Evolutionary conservation across 1,140 invertebrate species (phyloP).

Genomic region (Rhynchophorus ferrugineus): DNA sequence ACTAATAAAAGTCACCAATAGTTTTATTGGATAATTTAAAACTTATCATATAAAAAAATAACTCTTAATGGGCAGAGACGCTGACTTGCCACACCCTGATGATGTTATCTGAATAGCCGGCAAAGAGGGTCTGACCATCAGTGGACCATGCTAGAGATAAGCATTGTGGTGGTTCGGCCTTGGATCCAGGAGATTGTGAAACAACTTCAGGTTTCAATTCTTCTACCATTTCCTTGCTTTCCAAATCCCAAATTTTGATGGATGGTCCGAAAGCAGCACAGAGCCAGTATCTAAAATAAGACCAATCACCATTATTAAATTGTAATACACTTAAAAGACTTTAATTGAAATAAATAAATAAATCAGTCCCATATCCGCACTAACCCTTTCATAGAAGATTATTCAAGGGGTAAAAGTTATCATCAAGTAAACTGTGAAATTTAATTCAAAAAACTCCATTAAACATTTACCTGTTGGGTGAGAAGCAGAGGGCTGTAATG

Average conservation of each 20-base stretch:
- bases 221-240: constrained; percentile 99
- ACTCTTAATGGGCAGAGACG: constrained; percentile 49
- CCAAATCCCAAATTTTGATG: constrained; percentile 99
- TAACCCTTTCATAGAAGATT: constrained; percentile 38
- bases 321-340: background rate
- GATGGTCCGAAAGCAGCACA: constrained; percentile 98
- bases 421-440: constrained; percentile 3
- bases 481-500: constrained; percentile 97
- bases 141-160: constrained; percentile 97
- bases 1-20: constrained; percentile 9
- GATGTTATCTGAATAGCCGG: constrained; percentile 97
- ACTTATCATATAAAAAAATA: constrained; percentile 15
- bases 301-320: constrained; percentile 6
- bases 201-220: constrained; percentile 94
- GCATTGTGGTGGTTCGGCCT: constrained; percentile 90
- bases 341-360: background rate
- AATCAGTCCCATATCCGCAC: constrained; percentile 44
- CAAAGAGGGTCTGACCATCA: constrained; percentile 97
- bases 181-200: constrained; percentile 51
- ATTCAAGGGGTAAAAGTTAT: constrained; percentile 36
- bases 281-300: constrained; percentile 85
- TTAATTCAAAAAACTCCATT: constrained; percentile 1
- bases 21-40: constrained; percentile 16
- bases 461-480: constrained; percentile 68
- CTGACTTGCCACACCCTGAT: constrained; percentile 99